phyloP scores from a whole-genome alignment of 2,797 vertebrate genomes.

The Scolopax rusticola region DNA sequence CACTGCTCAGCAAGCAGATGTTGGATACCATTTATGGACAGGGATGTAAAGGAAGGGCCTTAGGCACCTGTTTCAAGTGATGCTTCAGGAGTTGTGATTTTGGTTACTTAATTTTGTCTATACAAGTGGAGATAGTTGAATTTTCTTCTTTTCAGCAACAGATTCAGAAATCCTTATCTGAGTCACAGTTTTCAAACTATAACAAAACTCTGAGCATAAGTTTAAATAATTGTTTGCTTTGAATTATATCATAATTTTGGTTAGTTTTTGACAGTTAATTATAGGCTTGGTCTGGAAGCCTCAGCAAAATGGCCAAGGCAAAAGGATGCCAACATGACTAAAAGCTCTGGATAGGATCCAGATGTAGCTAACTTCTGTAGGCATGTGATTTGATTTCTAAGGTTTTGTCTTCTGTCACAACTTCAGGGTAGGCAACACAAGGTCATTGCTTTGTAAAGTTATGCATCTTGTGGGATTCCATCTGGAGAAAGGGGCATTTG shows the following conservation, averaged over 20 bases:
- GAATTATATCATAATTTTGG: neutral
- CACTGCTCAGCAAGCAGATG: neutral
- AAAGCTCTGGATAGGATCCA: neutral
- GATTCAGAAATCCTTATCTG: neutral
- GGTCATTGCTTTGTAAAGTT: neutral
- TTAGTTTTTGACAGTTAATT: neutral
- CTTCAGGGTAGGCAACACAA: neutral
- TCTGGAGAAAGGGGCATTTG: neutral
- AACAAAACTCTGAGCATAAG: neutral
- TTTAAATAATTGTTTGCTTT: constrained; percentile 5
- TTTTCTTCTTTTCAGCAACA: neutral
- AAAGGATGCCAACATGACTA: neutral
- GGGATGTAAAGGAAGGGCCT: neutral
- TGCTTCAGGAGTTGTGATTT: neutral
- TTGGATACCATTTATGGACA: rapidly evolving
- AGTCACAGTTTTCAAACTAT: neutral
- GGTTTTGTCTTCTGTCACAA: neutral
- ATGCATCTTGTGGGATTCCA: neutral
- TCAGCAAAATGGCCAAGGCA: neutral
- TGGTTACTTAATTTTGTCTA: neutral
- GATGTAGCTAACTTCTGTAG: neutral
- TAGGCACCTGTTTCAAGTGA: neutral
- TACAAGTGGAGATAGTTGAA: neutral
- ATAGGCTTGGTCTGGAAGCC: neutral
- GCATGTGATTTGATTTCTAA: neutral